These are phyloP conservation scores for Cybosia mesomella DNA, from an alignment of 2,888 invertebrate genomes.

Conservation along the genomic window DNA sequence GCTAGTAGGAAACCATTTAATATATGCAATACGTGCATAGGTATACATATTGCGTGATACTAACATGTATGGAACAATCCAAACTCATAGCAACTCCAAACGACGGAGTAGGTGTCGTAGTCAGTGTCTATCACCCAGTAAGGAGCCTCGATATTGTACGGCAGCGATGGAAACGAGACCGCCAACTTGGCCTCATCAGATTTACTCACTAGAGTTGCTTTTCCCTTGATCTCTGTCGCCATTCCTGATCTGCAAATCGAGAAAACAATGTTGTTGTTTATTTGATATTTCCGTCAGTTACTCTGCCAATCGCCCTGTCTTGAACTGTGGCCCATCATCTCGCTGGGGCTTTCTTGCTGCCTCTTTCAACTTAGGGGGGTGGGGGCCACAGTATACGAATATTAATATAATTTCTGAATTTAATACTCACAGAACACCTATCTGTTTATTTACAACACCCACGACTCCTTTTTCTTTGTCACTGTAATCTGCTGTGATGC, in stretches of 20 bases:
- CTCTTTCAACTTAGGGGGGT: too few relatives aligned
- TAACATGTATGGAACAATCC: slow-evolving; percentile 85
- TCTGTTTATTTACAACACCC: slow-evolving; percentile 81
- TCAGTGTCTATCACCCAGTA: slow-evolving; percentile 91
- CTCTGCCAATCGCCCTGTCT: too few relatives aligned
- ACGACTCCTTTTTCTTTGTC: slow-evolving; percentile 76
- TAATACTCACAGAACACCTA: slow-evolving; percentile 77
- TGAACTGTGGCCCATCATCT: too few relatives aligned
- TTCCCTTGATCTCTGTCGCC: slow-evolving; percentile 86
- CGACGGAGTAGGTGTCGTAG: slow-evolving; percentile 90
- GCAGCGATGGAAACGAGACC: slow-evolving; percentile 88
- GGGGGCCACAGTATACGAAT: too few relatives aligned
- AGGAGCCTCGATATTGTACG: slow-evolving; percentile 81
- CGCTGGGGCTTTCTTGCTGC: too few relatives aligned
- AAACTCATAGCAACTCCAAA: slow-evolving; percentile 88
- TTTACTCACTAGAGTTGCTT: slow-evolving; percentile 81
- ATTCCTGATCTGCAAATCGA: slow-evolving; percentile 83
- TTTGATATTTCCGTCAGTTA: too few relatives aligned
- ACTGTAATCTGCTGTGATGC: slow-evolving; percentile 90
- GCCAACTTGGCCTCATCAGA: slow-evolving; percentile 87
- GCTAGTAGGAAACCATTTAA: too few relatives aligned
- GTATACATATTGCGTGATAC: not conserved
- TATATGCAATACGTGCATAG: not conserved
- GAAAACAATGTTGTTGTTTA: not conserved
- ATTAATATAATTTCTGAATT: not conserved